Evolutionary conservation across 2,888 invertebrate genomes (phyloP), one percentile per base, ranked within the genome.

Genomic region (Periphyllus acericola): DNA sequence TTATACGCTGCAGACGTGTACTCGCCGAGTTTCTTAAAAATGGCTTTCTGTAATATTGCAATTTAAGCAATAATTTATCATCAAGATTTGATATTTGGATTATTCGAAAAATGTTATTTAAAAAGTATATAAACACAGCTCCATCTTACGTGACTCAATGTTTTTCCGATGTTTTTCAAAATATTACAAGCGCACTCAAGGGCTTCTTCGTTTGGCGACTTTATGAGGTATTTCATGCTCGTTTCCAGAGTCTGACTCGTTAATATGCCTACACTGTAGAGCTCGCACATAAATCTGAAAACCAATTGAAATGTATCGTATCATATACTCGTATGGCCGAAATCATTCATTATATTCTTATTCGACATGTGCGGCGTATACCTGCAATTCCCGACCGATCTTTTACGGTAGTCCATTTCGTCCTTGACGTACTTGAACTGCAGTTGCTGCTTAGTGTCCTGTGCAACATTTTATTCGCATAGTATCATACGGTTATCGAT

Each of bases 161-260:
- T 95, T 91, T 96, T 95, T 19, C 99, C 99, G 90, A 98, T 95
- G 0, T 98, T 98, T 6, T 96, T 95, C 52, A 99, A 93, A 88
- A 99, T 93, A 92, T 97, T 96, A 92, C 98, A 98, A 11, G 98
- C 93, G 91, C 98, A 98, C 92, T 99, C 98, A 0, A 98, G 92
- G 91, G 95, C 96, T 91, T 98, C 98, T 91, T 98, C 98, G 90
- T 96, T 96, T 79, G 94, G 93, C 89, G 95, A 94, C 66, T 94
- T 93, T 52, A 98, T 92, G 89, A 98, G 93, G 89, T 95, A 94
- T 83, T 93, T 93, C 91, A 98, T 95, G 92, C 98, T 98, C 90
- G 95, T 94, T 89, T 95, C 93, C 95, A 98, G 98, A 89, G 98
- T 95, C 0, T 94, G 93, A 0, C 96, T 97, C 89, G 99, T 46